Conservation (phyloP, 2,797 vertebrate genomes). For the Lemur catta region DNA sequence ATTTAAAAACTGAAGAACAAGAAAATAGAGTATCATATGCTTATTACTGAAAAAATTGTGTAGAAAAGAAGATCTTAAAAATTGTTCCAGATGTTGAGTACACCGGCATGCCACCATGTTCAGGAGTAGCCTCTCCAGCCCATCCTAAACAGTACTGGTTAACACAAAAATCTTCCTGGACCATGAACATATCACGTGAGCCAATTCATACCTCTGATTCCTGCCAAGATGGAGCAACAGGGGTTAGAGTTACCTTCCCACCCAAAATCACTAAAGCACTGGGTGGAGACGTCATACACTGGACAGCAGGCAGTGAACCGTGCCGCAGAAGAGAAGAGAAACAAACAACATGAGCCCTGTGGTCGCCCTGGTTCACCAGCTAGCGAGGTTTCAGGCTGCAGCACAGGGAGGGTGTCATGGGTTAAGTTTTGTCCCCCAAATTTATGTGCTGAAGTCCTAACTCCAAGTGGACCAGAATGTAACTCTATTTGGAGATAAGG, state of each 20-base stretch:
- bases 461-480: neutral
- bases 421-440: neutral
- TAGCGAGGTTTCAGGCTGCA: neutral
- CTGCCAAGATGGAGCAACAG: neutral
- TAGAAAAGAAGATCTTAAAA: neutral
- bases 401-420: neutral
- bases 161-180: too few species aligned
- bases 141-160: neutral
- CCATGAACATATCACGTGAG: neutral
- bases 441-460: neutral
- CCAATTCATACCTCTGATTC: neutral
- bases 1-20: neutral
- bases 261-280: too few species aligned
- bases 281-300: accelerated
- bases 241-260: neutral
- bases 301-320: neutral
- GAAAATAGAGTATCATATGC: neutral
- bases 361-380: too few species aligned
- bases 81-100: too few species aligned
- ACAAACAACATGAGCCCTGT: accelerated
- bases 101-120: accelerated
- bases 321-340: too few species aligned
- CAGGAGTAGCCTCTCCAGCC: too few species aligned
- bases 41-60: neutral
- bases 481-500: neutral